Conservation (phyloP, 2,797 vertebrate genomes). For the Catamblyrhynchus diadema region DNA sequence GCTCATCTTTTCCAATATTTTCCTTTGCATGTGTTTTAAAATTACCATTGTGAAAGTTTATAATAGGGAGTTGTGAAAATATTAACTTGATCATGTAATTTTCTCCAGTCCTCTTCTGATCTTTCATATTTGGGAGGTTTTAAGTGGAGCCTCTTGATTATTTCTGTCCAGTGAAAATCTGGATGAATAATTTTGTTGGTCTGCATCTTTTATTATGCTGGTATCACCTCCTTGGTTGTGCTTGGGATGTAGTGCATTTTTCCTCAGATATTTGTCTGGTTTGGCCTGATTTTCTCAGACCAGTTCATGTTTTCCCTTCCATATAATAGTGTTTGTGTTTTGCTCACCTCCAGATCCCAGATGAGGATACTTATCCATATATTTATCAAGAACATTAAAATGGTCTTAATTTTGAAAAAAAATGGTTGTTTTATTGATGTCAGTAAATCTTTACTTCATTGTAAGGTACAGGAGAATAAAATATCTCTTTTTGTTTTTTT, state of each 20-base stretch:
- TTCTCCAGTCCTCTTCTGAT: neutral
- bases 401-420: neutral
- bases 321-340: neutral
- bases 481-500: accelerated
- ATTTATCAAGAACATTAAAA: neutral
- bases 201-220: neutral
- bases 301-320: neutral
- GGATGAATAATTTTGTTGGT: neutral
- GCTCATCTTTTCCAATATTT: neutral
- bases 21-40: neutral
- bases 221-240: neutral
- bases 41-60: neutral
- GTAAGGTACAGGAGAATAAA: neutral
- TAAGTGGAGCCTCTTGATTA: neutral
- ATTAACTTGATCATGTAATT: neutral
- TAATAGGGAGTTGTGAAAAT: neutral
- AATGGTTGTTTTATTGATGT: neutral
- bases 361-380: neutral
- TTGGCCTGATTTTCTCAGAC: neutral
- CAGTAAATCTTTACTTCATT: neutral
- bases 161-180: neutral
- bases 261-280: neutral
- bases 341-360: neutral
- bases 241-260: neutral
- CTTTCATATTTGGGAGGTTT: neutral